Conservation (phyloP, 2,113 vertebrate genomes). For the Sorex fumeus region DNA sequence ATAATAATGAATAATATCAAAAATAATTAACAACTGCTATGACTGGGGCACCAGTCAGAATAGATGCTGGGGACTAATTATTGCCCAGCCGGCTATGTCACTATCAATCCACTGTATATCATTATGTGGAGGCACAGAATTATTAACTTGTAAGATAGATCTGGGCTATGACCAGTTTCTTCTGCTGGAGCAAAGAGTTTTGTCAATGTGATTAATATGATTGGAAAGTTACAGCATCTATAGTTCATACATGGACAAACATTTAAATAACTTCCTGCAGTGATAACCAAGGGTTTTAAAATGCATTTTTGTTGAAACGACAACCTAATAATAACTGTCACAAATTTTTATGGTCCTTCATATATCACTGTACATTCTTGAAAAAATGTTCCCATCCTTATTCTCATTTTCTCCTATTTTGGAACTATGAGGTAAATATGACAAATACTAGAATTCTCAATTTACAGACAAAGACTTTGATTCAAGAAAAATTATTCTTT, state of each 20-base stretch:
- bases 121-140: neutral
- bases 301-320: neutral
- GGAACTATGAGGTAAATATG: conserved; percentile 13
- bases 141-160: neutral
- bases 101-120: neutral
- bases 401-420: conserved; percentile 42
- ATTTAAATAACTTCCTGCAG: conserved; percentile 31
- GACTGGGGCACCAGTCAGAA: neutral
- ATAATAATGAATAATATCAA: neutral
- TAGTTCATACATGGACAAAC: conserved; percentile 23
- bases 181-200: conserved; percentile 14
- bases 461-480: neutral
- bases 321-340: neutral
- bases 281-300: neutral
- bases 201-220: neutral
- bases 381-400: neutral
- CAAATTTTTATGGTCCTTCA: conserved; percentile 36
- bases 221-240: neutral
- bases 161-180: neutral
- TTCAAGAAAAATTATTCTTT: neutral
- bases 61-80: neutral
- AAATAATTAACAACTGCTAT: conserved; percentile 27
- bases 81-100: neutral
- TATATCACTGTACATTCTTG: conserved; percentile 23
- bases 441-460: neutral